A percentile compares a stretch with the other conserved stretches of the same genome.
These are phyloP conservation scores for Leucania comma DNA, from an alignment of 2,888 invertebrate genomes.

Conservation along the genomic window DNA sequence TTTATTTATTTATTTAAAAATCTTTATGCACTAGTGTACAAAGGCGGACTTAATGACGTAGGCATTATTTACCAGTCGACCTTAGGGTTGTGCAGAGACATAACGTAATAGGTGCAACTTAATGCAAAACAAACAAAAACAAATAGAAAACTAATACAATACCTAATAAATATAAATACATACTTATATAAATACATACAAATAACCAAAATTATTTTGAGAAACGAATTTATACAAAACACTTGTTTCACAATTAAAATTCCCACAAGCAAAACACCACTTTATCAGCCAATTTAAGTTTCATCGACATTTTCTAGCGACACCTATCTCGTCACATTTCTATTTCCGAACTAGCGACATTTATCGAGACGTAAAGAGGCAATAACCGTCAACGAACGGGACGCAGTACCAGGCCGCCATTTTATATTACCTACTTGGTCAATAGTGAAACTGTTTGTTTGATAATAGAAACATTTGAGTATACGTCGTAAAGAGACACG, in stretches of 20 bases:
- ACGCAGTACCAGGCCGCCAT: constrained; percentile 11
- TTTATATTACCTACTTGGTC: constrained; percentile 31
- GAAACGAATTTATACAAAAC: no score
- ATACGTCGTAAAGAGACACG: not conserved
- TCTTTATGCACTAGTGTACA: no score
- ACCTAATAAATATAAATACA: no score
- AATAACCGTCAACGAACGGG: constrained; percentile 14
- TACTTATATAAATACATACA: no score
- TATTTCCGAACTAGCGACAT: constrained; percentile 43
- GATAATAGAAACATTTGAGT: constrained; percentile 1
- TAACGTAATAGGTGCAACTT: no score
- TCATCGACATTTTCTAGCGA: not conserved
- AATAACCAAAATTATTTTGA: no score
- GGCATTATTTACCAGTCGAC: no score
- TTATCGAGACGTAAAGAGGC: constrained; percentile 36
- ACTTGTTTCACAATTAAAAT: not conserved
- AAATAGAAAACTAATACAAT: no score
- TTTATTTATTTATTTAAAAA: no score
- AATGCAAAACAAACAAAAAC: no score
- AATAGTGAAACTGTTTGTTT: constrained; percentile 5
- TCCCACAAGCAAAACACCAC: constrained; percentile 11
- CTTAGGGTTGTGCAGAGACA: no score
- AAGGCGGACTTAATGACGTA: no score
- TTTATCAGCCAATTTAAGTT: not conserved
- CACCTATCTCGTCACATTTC: constrained; percentile 42